Evolutionary conservation across 2,888 invertebrate species (phyloP).

Genomic region (Chironomus riparius): DNA sequence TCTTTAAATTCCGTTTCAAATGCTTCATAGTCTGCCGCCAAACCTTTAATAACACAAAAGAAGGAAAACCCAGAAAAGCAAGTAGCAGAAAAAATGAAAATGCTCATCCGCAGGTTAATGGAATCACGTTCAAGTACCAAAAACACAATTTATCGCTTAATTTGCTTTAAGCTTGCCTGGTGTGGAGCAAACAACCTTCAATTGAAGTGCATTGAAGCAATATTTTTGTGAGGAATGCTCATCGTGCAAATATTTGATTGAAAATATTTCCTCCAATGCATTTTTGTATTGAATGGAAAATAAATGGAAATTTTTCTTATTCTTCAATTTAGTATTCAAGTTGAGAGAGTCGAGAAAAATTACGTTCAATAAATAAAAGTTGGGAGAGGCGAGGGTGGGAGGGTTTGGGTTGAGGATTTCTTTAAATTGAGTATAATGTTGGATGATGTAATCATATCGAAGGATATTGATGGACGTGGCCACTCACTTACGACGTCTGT

Average conservation of each 20-base stretch:
- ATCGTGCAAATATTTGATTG: neutral
- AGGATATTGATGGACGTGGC: no score
- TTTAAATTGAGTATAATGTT: no score
- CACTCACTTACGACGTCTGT: no score
- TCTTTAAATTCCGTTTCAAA: conserved; percentile 13
- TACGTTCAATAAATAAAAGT: no score
- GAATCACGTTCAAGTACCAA: conserved; percentile 18
- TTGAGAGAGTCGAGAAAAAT: no score
- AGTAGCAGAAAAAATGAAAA: neutral
- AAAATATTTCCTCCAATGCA: neutral
- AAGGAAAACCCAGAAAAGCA: neutral
- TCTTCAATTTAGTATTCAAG: no score
- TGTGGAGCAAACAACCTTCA: neutral
- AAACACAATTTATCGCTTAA: conserved; percentile 26
- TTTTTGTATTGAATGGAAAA: no score
- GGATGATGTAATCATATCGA: no score
- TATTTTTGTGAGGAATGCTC: neutral
- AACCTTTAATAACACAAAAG: neutral
- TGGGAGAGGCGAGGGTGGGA: no score
- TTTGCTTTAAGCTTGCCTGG: neutral
- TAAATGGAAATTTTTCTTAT: no score
- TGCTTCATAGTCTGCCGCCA: neutral
- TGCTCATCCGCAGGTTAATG: conserved; percentile 12
- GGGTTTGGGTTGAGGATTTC: no score
- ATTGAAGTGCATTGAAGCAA: neutral